Evolutionary conservation across 1,140 invertebrate genomes (phyloP).

Genomic region (Thaumatotibia leucotreta): DNA sequence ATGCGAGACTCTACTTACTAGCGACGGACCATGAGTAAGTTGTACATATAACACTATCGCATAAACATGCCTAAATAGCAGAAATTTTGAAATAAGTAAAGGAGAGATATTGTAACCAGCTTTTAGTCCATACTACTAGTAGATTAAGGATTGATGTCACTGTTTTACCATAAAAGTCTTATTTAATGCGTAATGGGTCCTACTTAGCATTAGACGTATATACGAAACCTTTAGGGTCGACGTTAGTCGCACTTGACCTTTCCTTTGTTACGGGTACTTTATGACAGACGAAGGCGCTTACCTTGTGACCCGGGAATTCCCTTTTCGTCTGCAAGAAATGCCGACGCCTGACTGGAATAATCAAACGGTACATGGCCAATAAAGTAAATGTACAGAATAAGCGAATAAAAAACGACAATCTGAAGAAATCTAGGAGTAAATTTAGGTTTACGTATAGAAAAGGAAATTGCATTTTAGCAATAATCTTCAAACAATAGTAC

Average conservation of each 20-base stretch:
- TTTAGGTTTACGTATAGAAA: too few species aligned
- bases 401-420: not conserved
- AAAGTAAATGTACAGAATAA: not conserved
- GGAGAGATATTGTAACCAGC: too few species aligned
- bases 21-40: too few species aligned
- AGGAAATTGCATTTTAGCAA: too few species aligned
- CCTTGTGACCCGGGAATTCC: not conserved
- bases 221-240: not conserved
- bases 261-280: not conserved
- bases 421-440: not conserved
- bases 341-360: not conserved
- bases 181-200: not conserved
- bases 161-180: too few species aligned
- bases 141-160: too few species aligned
- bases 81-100: too few species aligned
- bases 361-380: not conserved
- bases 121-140: too few species aligned
- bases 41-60: too few species aligned
- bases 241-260: not conserved
- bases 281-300: not conserved
- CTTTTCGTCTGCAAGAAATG: not conserved
- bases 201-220: not conserved
- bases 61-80: too few species aligned
- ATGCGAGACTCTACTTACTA: too few species aligned
- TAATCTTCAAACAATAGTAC: too few species aligned